Percentiles rank a stretch among this genome's conserved stretches.
phyloP scores from a whole-genome alignment of 2,797 vertebrate genomes.

The Melanotaenia nigrans region DNA sequence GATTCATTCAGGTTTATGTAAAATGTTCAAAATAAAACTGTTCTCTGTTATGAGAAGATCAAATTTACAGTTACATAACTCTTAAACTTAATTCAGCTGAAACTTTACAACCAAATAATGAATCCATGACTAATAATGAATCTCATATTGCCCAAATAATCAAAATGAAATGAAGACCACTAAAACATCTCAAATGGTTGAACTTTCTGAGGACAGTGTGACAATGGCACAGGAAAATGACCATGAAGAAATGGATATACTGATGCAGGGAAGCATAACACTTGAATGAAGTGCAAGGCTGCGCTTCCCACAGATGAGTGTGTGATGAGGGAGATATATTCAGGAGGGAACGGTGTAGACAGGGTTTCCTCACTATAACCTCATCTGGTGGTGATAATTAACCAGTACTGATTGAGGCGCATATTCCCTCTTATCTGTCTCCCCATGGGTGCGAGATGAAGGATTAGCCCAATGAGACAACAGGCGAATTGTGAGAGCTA shows the following conservation, averaged over 20 bases:
- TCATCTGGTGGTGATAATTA: slow-evolving; percentile 80
- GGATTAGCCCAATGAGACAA: slow-evolving; percentile 53
- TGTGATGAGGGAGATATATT: slow-evolving; percentile 27
- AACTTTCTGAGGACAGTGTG: not conserved
- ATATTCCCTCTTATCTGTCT: slow-evolving; percentile 63
- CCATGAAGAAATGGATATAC: not conserved
- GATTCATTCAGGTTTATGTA: not conserved
- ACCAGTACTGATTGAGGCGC: slow-evolving; percentile 76
- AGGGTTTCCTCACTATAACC: slow-evolving; percentile 66
- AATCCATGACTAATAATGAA: not conserved
- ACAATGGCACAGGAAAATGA: not conserved
- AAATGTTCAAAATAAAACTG: not conserved
- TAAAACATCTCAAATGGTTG: not conserved
- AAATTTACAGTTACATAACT: slow-evolving; percentile 3
- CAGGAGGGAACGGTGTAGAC: slow-evolving; percentile 43
- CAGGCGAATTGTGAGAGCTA: slow-evolving; percentile 38
- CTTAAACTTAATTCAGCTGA: slow-evolving; percentile 8
- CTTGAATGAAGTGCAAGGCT: not conserved
- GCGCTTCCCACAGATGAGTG: slow-evolving; percentile 18
- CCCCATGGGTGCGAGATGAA: slow-evolving; percentile 53
- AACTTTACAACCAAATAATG: not conserved
- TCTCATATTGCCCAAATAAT: slow-evolving; percentile 12
- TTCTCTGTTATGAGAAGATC: not conserved
- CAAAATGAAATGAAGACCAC: slow-evolving; percentile 32
- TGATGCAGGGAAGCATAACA: not conserved